A percentile compares a stretch with the other conserved stretches of the same genome.
These are phyloP conservation scores for Lutjanus erythropterus DNA, from an alignment of 2,113 vertebrate genomes.

Conservation along the genomic window DNA sequence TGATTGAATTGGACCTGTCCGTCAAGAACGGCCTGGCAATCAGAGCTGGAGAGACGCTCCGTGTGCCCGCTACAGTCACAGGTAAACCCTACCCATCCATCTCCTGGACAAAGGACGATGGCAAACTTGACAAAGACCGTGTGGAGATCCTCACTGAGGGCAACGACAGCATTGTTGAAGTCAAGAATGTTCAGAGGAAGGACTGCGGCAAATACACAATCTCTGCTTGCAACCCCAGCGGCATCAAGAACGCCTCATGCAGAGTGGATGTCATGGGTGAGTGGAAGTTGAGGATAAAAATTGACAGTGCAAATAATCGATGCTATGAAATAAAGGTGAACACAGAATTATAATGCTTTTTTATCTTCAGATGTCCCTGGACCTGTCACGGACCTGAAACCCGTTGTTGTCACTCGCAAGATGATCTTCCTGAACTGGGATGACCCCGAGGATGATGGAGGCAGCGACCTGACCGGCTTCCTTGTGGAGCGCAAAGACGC, in stretches of 20 bases:
- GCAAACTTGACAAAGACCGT: conserved; percentile 90
- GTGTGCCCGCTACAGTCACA: conserved; percentile 91
- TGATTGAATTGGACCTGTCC: conserved; percentile 92
- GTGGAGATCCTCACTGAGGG: conserved; percentile 90
- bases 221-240: conserved; percentile 93
- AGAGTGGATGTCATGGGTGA: conserved; percentile 96
- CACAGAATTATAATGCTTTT: background rate
- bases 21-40: conserved; percentile 90
- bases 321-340: background rate
- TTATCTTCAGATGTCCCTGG: conserved; percentile 94
- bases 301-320: background rate
- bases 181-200: conserved; percentile 90
- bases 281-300: conserved; percentile 32
- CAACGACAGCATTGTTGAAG: conserved; percentile 88
- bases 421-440: conserved; percentile 99
- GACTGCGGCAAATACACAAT: conserved; percentile 95
- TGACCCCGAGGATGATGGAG: conserved; percentile 95
- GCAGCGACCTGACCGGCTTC: conserved; percentile 95
- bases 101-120: conserved; percentile 91
- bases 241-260: conserved; percentile 89
- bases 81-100: conserved; percentile 92
- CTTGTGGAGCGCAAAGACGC: conserved; percentile 93
- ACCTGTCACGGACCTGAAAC: conserved; percentile 94
- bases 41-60: conserved; percentile 92
- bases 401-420: conserved; percentile 96